phyloP scores from a whole-genome alignment of 2,888 invertebrate species.

The Lepidonotus clava region DNA sequence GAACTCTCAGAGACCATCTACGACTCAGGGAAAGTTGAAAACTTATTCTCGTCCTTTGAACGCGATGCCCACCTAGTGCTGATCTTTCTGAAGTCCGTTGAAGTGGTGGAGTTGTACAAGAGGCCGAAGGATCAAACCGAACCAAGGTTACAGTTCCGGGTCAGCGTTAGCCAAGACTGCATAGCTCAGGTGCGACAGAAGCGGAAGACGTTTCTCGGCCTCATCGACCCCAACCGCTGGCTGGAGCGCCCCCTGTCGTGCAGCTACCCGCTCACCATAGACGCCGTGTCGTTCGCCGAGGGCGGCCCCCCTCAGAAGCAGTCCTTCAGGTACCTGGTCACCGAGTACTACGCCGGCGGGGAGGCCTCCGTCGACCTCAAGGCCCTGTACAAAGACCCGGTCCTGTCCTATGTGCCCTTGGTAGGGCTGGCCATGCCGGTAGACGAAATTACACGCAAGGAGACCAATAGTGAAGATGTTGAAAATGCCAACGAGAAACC shows the following conservation, averaged over 20 bases:
- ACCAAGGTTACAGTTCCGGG: constrained; percentile 50
- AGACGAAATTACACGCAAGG: background rate
- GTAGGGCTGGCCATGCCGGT: constrained; percentile 68
- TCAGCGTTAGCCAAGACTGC: constrained; percentile 51
- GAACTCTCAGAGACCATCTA: constrained; percentile 70
- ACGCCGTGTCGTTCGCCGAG: constrained; percentile 39
- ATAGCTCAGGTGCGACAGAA: constrained; percentile 43
- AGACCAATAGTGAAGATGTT: background rate
- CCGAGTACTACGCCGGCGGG: constrained; percentile 60
- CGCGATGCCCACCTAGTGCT: constrained; percentile 68
- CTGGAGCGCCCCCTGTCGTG: constrained; percentile 9
- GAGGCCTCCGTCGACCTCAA: constrained; percentile 55
- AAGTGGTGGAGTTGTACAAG: constrained; percentile 66
- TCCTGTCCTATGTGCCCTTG: constrained; percentile 65
- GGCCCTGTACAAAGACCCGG: constrained; percentile 55
- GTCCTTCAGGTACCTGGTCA: constrained; percentile 55
- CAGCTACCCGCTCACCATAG: constrained; percentile 50
- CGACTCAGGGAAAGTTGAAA: constrained; percentile 65
- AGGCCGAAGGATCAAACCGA: constrained; percentile 7
- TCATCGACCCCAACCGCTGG: constrained; percentile 35
- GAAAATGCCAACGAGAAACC: background rate
- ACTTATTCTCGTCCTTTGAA: constrained; percentile 69
- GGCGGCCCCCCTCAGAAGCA: background rate
- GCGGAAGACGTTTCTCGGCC: background rate
- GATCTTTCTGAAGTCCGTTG: constrained; percentile 73